phyloP scores from a whole-genome alignment of 2,113 vertebrate genomes.

The Plestiodon gilberti region DNA sequence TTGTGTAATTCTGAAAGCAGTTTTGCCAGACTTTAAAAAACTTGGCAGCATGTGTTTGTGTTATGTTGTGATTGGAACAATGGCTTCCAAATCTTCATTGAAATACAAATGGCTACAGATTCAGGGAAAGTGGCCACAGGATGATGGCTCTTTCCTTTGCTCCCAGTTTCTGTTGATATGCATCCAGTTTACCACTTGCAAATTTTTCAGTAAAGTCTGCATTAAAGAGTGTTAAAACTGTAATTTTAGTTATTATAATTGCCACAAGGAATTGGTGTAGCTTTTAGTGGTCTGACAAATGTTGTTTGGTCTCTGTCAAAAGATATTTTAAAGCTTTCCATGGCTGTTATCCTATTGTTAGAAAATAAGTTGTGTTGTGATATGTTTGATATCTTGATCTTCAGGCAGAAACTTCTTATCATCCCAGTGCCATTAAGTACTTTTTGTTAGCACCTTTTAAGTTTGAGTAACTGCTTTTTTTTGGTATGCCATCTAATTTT shows the following conservation, averaged over 20 bases:
- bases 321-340: background rate
- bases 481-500: background rate
- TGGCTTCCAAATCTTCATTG: conserved; percentile 23
- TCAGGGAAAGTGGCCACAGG: background rate
- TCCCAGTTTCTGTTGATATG: background rate
- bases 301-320: background rate
- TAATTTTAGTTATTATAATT: background rate
- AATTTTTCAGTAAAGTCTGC: background rate
- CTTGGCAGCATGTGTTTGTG: background rate
- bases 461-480: background rate
- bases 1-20: background rate
- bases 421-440: too few relatives aligned
- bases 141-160: background rate
- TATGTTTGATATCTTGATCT: background rate
- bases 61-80: background rate
- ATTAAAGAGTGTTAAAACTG: background rate
- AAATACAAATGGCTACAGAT: background rate
- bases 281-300: background rate
- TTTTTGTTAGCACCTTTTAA: background rate
- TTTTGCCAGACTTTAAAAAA: background rate
- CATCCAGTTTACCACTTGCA: background rate
- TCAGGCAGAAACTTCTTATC: background rate
- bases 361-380: background rate
- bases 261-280: background rate
- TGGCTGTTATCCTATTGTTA: background rate